Evolutionary conservation across 2,113 vertebrate species (phyloP), one percentile per base, ranked within the genome.

Genomic region (Leuciscus idus): DNA sequence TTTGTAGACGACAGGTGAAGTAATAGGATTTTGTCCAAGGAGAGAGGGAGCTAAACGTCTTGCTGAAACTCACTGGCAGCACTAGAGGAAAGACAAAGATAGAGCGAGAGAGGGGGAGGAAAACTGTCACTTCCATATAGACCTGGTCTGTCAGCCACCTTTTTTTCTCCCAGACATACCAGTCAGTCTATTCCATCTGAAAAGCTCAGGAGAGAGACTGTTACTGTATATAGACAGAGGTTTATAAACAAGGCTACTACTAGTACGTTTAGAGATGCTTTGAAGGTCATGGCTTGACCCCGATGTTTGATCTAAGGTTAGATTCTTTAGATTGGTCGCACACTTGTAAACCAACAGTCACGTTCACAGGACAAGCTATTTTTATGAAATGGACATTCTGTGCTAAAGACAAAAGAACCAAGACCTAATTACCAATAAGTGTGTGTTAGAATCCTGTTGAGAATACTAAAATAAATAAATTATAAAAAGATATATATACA

Each of bases 281-380:
- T 79, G 55, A 59, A 79, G 30, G 77, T 61, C 12, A 6, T 7
- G 15, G 23, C 36, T 81, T 8, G 15, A 62, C 52, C 7, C 21
- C 4, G 13, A 28, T 33, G 59, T 81, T 81, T 52, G 77, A 64
- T 87, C 59, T 43, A 52, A 73, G 64, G 12, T 50, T 39, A 66
- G 75, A 39, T 19, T 62, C 12, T 81, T 81, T 19, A 10, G 13
- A 46, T 64, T 39, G 78, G 57, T 57, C n/a, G 4, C 81, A 85
- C 30, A 39, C 73, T 26, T 43, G 73, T 62, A 88, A 86, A 91
- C 89, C 81, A 89, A 87, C 70, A 85, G 78, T 83, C 61, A 36
- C 83, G 83, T 77, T 88, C 85, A 88, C 89, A 88, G 87, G 89
- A 89, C 78, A 80, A 88, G 90, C 93, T 93, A 92, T 93, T 93